Evolutionary conservation across 2,888 invertebrate genomes (phyloP), one percentile per base, ranked within the genome.

Genomic region (Callimorpha dominula): DNA sequence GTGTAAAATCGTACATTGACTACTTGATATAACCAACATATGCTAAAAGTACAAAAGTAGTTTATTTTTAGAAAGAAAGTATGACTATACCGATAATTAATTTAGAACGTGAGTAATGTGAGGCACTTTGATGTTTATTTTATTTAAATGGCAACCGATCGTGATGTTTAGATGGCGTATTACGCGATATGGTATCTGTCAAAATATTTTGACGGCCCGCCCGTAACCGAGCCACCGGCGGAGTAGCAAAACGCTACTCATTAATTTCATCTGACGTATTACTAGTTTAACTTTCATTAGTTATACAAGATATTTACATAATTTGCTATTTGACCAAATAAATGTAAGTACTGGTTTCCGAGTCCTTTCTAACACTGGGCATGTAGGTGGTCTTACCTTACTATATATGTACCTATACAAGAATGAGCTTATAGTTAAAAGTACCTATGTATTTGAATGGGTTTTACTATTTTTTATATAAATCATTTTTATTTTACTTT

Each of bases 251-350:
- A 91, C 85, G 86, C 84, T 87, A 87, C 90, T 90, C 90, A 91
- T 91, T 94, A 93, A 93, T 93, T 92, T 91, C 87, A 89, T 86
- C 89, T 86, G 89, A 91, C 90, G 86, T 85, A 88, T 89, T 88
- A 87, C 87, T 88, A 86, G 91, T 89, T 87, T 88, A 84, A 92
- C 94, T 95, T 94, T 94, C 93, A 90, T 93, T 90, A 92, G 91
- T 94, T 94, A 92, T 90, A 93, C 92, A 93, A 93, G 87, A 88
- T 85, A 89, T 91, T 90, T 90, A 88, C 87, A 87, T 88, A 90
- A 88, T 88, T 87, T 86, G 87, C 87, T 86, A 85, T 85, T 85
- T 81, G 81, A 80, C 54, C 77, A 79, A 82, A 82, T 85, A 78
- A 81, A 83, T 82, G 40, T 72, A 77, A 79, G 74, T 73, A 74